phyloP scores from a whole-genome alignment of 2,888 invertebrate genomes.

The Leptodirus hochenwartii region DNA sequence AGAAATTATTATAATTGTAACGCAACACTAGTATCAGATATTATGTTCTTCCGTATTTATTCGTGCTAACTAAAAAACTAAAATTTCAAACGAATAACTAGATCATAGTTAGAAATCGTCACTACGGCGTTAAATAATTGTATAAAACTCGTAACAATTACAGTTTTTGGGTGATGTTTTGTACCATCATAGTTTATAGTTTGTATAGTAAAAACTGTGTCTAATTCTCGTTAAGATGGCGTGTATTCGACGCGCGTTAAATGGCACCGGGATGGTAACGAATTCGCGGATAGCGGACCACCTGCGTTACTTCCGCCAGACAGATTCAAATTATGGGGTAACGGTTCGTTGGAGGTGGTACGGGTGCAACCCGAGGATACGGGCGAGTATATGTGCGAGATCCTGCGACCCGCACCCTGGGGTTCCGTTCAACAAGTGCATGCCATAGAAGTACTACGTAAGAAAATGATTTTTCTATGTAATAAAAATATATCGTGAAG shows the following conservation, averaged over 20 bases:
- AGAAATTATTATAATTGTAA: too few species aligned
- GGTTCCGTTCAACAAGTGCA: slow-evolving; percentile 52
- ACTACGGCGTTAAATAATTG: too few species aligned
- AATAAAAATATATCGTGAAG: too few species aligned
- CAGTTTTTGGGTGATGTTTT: too few species aligned
- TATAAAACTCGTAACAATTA: too few species aligned
- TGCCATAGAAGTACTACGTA: slow-evolving; percentile 62
- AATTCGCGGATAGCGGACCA: slow-evolving; percentile 33
- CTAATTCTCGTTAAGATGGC: slow-evolving; percentile 37
- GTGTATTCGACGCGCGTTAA: slow-evolving; percentile 34
- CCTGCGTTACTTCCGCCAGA: slow-evolving; percentile 26
- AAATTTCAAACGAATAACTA: too few species aligned
- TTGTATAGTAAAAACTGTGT: too few species aligned
- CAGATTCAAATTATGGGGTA: slow-evolving; percentile 43
- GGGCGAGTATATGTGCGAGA: slow-evolving; percentile 51
- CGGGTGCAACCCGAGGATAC: slow-evolving; percentile 37
- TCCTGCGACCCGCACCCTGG: slow-evolving; percentile 44
- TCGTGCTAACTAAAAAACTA: too few species aligned
- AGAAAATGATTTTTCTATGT: slow-evolving; percentile 23
- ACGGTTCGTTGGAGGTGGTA: slow-evolving; percentile 51
- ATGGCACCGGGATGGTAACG: slow-evolving; percentile 48
- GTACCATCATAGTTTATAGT: too few species aligned
- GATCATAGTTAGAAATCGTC: too few species aligned
- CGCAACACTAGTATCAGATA: too few species aligned
- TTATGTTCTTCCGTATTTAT: too few species aligned